A percentile compares a stretch with the other conserved stretches of the same genome.
Evolutionary conservation across 2,888 invertebrate species (phyloP).

Genomic region (Agrenia bidenticulata): DNA sequence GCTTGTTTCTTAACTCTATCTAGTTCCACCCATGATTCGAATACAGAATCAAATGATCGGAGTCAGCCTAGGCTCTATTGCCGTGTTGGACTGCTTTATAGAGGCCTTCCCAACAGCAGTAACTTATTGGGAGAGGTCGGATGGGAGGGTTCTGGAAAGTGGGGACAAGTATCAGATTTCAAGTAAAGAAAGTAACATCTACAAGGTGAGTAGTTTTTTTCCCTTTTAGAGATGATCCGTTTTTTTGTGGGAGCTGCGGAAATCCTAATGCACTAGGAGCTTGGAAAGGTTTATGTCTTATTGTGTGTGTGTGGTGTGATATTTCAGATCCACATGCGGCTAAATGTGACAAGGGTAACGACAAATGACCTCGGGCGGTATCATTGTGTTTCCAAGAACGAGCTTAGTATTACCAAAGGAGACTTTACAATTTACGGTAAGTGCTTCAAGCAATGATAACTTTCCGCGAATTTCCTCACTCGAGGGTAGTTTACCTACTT

Average conservation of each 20-base stretch:
- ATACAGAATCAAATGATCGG: slow-evolving; percentile 75
- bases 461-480: no score
- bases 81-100: slow-evolving; percentile 73
- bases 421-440: slow-evolving; percentile 68
- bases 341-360: slow-evolving; percentile 71
- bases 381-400: slow-evolving; percentile 82
- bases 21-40: slow-evolving; percentile 81
- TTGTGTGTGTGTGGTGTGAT: background rate
- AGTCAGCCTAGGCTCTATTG: slow-evolving; percentile 69
- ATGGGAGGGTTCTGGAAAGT: slow-evolving; percentile 71
- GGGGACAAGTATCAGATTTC: slow-evolving; percentile 67
- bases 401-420: slow-evolving; percentile 76
- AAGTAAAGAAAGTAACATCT: slow-evolving; percentile 60
- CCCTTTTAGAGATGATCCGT: no score
- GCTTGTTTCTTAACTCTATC: no score
- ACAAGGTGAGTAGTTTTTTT: slow-evolving; percentile 58
- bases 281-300: background rate
- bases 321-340: slow-evolving; percentile 71
- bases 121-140: slow-evolving; percentile 78
- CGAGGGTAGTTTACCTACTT: no score
- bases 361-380: slow-evolving; percentile 73
- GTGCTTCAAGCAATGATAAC: no score
- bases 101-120: slow-evolving; percentile 86
- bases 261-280: slow-evolving; percentile 10
- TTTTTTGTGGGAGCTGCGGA: background rate